phyloP scores from a whole-genome alignment of 2,797 vertebrate genomes.

The Phalloptychus januarius region DNA sequence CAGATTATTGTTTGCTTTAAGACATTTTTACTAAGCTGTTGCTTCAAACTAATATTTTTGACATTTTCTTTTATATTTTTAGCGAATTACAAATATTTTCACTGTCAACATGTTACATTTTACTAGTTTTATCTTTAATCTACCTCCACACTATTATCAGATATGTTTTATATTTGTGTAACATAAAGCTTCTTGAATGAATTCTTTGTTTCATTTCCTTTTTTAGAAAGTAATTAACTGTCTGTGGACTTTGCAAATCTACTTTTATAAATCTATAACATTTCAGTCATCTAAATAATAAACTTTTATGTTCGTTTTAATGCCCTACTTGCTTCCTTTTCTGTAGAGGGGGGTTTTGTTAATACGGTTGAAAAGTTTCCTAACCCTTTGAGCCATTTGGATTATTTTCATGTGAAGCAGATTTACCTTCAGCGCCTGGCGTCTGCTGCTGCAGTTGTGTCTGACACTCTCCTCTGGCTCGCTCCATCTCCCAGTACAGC shows the following conservation, averaged over 20 bases:
- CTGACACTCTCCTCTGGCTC: constrained; percentile 55
- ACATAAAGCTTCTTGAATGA: background rate
- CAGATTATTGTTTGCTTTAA: background rate
- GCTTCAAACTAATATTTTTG: background rate
- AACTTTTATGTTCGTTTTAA: background rate
- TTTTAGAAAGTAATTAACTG: background rate
- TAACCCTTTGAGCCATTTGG: background rate
- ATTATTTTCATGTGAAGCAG: background rate
- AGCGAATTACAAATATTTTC: background rate
- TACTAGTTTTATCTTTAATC: background rate
- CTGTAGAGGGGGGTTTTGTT: background rate
- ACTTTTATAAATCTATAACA: background rate
- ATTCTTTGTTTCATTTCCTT: background rate
- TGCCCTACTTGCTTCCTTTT: background rate
- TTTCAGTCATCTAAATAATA: background rate
- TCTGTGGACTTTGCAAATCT: background rate
- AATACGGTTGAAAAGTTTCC: background rate
- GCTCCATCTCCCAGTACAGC: constrained; percentile 71
- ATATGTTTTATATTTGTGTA: background rate
- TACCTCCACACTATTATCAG: background rate
- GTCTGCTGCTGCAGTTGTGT: constrained; percentile 37
- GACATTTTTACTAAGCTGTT: background rate
- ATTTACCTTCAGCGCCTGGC: constrained; percentile 22
- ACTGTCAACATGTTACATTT: background rate
- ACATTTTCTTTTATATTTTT: background rate